phyloP scores from a whole-genome alignment of 2,797 vertebrate species.

The Prunella strophiata region DNA sequence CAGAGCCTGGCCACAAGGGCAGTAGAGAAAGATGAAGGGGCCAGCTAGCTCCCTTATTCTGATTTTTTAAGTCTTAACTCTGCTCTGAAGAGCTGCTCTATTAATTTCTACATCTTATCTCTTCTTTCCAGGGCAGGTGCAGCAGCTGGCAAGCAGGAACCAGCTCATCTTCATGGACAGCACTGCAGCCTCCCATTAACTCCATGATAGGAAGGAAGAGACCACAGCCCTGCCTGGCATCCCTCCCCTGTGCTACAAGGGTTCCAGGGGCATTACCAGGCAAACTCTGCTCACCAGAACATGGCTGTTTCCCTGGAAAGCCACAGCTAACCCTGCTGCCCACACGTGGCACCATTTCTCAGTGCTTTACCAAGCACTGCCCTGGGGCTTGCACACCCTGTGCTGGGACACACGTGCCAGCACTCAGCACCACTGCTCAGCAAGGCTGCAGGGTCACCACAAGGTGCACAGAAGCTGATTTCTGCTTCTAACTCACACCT shows the following conservation, averaged over 20 bases:
- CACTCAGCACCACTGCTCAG: fast-evolving
- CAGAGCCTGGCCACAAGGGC: fast-evolving
- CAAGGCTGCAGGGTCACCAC: not conserved
- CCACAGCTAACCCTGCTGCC: not conserved
- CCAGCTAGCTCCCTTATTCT: not conserved
- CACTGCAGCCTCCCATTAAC: not conserved
- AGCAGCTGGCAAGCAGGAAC: not conserved
- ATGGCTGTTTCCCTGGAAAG: not conserved
- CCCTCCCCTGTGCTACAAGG: not conserved
- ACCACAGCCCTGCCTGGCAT: not conserved
- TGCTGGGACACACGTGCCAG: not conserved
- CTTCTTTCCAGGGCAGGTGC: slow-evolving; percentile 20
- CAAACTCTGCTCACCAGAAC: not conserved
- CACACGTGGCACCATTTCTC: fast-evolving
- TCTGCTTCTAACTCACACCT: not conserved
- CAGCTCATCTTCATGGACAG: not conserved
- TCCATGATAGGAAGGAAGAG: not conserved
- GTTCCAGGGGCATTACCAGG: not conserved
- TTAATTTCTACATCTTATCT: not conserved
- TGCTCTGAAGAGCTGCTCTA: not conserved
- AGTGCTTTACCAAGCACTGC: not conserved
- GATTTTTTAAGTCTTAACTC: not conserved
- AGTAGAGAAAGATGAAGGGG: not conserved
- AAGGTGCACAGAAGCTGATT: not conserved
- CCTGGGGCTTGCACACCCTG: not conserved